Base-by-base conservation (phyloP, 2,888 invertebrate genomes). In the Dynastes tityus region DNA sequence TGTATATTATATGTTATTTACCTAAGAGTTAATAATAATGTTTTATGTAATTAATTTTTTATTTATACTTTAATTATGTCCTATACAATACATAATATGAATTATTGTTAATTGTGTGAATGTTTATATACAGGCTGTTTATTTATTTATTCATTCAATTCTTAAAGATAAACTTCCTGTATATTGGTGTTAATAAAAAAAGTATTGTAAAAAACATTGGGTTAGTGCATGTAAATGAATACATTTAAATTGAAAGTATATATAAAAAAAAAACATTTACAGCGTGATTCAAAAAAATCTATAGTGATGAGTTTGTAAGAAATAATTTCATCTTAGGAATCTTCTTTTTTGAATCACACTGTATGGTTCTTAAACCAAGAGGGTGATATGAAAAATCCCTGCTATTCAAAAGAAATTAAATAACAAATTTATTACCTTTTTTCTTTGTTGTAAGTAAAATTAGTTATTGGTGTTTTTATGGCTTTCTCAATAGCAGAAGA, bases 11-110 rank as follows among this genome's bases (percentile, higher is more conserved):
- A 45, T 29, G 27, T 68, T 51, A 68, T 68, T 63, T 32, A 22
- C 49, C 37, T 68, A 68, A 27, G 32, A 68, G 68, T 68, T 68
- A 68, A 68, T 68, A 68, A 22, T 68, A 68, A 68, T 68, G 49
- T 51, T 68, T 68, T 45, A 45, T 45, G 45, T 45, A 45, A 65
- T 65, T 32, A 13, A 65, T 16, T 37, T 65, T 37, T 37, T 13
- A 65, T 37, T 40, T 68, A 29, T 68, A 68, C 27, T 32, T 29
- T 27, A 51, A 27, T 27, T 29, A 49, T n/a, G 32, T 22, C 49
- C 29, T 68, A 68, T 53, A 68, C 51, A 51, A 51, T 58, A 58
- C 22, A 58, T 51, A 5, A 68, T 16, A 51, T 68, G 40, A 0
- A 45, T 40, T 65, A 65, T 45, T 55, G 55, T 55, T 65, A 65